phyloP scores from a whole-genome alignment of 2,888 invertebrate genomes.

The Lasioglossum morio region DNA sequence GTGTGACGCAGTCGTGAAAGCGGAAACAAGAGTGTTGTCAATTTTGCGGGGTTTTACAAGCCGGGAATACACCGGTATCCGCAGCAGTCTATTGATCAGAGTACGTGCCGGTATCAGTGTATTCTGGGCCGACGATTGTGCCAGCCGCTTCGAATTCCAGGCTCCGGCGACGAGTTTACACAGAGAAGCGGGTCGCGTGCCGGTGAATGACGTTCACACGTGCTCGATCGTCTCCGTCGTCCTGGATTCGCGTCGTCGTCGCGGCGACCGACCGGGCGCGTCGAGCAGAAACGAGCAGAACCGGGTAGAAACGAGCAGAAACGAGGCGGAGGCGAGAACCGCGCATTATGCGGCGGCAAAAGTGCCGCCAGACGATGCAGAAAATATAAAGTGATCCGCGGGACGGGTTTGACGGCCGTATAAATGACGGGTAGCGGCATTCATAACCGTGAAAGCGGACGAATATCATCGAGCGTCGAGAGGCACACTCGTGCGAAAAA shows the following conservation, averaged over 20 bases:
- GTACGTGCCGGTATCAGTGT: slow-evolving; percentile 2
- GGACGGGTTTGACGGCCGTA: slow-evolving; percentile 42
- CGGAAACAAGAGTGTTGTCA: neutral
- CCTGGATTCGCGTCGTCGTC: neutral
- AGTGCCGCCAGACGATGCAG: slow-evolving; percentile 26
- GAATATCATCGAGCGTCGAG: slow-evolving; percentile 56
- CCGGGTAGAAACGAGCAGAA: neutral
- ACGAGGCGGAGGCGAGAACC: neutral
- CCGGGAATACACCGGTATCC: neutral
- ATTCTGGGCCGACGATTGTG: slow-evolving; percentile 1
- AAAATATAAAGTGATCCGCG: slow-evolving; percentile 60
- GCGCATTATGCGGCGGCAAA: slow-evolving; percentile 6
- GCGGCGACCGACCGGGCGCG: neutral
- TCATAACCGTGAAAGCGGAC: slow-evolving; percentile 59
- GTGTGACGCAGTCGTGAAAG: neutral
- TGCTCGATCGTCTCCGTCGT: slow-evolving; percentile 2
- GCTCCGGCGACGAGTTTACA: neutral
- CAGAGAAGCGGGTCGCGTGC: slow-evolving; percentile 1
- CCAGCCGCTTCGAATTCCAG: slow-evolving; percentile 3
- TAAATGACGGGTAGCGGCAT: slow-evolving; percentile 56
- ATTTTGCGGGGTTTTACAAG: neutral
- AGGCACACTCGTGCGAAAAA: slow-evolving; percentile 50
- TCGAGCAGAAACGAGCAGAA: neutral
- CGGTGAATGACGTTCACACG: neutral
- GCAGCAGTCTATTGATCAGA: slow-evolving; percentile 7